Conservation (phyloP, 2,797 vertebrate species). For the Aphelocoma californica region DNA sequence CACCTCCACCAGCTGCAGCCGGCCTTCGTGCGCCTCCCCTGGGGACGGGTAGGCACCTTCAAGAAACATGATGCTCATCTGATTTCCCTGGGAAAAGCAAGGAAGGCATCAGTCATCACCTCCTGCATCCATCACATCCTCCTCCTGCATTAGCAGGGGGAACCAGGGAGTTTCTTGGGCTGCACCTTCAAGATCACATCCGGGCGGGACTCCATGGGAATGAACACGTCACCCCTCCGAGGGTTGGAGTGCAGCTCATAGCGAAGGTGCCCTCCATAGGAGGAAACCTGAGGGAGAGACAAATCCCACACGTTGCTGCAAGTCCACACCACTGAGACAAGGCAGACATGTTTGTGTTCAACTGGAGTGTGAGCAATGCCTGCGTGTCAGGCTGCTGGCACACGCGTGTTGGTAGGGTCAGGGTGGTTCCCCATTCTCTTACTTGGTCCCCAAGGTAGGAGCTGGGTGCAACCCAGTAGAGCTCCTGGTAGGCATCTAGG, state of each 20-base stretch:
- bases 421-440: background rate
- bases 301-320: fast-evolving
- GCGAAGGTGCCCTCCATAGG: constrained; percentile 87
- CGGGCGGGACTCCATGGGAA: constrained; percentile 85
- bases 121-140: background rate
- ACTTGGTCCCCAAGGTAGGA: constrained; percentile 93
- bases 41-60: constrained; percentile 82
- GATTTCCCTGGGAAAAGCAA: constrained; percentile 85
- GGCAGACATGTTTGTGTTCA: fast-evolving
- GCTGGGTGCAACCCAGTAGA: constrained; percentile 90
- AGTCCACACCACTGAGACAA: background rate
- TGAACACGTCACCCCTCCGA: constrained; percentile 85
- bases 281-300: constrained; percentile 83
- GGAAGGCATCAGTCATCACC: background rate
- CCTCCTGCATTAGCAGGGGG: background rate
- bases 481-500: constrained; percentile 85
- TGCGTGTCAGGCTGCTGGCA: fast-evolving
- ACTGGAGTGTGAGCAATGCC: fast-evolving
- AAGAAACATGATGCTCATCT: constrained; percentile 93
- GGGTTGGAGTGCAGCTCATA: constrained; percentile 87
- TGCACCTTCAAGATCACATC: constrained; percentile 92
- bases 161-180: background rate
- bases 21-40: constrained; percentile 80
- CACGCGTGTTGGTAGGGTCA: fast-evolving
- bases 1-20: constrained; percentile 91